phyloP scores from a whole-genome alignment of 2,113 vertebrate species.

The Trichechus manatus region DNA sequence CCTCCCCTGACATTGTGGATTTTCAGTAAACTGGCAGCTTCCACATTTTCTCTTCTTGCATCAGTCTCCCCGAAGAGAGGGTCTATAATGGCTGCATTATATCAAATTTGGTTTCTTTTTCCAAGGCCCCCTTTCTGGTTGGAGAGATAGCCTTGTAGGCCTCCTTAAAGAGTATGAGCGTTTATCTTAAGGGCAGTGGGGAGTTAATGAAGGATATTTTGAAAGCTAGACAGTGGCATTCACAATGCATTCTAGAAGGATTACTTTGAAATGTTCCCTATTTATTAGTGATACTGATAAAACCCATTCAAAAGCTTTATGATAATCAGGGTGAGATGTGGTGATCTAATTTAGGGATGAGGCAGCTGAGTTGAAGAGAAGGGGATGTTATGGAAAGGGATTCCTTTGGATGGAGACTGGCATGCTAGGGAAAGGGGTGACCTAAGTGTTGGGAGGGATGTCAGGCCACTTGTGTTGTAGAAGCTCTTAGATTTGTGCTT shows the following conservation, averaged over 20 bases:
- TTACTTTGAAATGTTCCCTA: neutral
- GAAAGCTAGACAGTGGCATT: neutral
- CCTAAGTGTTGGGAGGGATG: constrained; percentile 2
- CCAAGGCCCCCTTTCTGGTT: neutral
- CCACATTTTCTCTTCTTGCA: constrained; percentile 57
- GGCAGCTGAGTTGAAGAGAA: neutral
- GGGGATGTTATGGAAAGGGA: constrained; percentile 32
- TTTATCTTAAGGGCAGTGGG: neutral
- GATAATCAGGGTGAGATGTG: neutral
- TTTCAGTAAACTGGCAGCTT: constrained; percentile 86
- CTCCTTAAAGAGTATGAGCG: neutral
- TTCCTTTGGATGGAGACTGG: constrained; percentile 19
- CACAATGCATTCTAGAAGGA: constrained; percentile 1
- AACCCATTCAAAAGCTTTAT: neutral
- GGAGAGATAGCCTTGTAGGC: neutral
- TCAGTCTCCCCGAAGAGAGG: constrained; percentile 49
- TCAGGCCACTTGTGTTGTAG: neutral
- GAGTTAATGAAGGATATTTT: neutral
- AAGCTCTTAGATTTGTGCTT: neutral
- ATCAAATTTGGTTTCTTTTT: constrained; percentile 35
- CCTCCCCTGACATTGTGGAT: constrained; percentile 85
- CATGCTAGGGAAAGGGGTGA: constrained; percentile 10
- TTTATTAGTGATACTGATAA: neutral
- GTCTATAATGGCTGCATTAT: constrained; percentile 69
- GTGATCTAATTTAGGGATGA: neutral